These are phyloP conservation scores for Rutilus rutilus DNA, from an alignment of 2,113 vertebrate species.

Conservation along the genomic window DNA sequence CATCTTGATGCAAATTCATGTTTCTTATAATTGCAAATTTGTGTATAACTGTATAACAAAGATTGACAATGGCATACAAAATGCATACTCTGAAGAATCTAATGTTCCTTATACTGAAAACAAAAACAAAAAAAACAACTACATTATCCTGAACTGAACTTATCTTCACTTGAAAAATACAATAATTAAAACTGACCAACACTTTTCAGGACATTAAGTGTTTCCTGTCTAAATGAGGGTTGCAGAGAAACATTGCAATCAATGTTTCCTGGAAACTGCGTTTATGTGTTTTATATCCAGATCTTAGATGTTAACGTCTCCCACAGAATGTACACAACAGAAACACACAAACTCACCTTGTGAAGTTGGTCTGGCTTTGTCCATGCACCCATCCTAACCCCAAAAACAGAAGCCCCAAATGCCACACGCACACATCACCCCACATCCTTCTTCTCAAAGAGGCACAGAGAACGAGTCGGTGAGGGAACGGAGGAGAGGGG, in stretches of 20 bases:
- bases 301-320: background rate
- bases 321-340: background rate
- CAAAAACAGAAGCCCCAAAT: constrained; percentile 63
- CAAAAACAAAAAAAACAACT: too few relatives aligned
- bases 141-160: background rate
- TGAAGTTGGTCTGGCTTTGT: constrained; percentile 71
- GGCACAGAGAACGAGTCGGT: constrained; percentile 40
- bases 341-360: constrained; percentile 67
- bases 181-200: constrained; percentile 15
- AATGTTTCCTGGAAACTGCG: background rate
- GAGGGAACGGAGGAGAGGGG: constrained; percentile 53
- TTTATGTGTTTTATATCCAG: background rate
- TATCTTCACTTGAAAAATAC: background rate
- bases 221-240: background rate
- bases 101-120: background rate
- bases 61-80: background rate
- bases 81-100: background rate
- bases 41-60: background rate
- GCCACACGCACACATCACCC: constrained; percentile 61
- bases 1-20: background rate
- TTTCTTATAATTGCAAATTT: background rate
- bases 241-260: background rate
- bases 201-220: background rate
- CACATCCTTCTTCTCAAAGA: constrained; percentile 65
- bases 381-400: constrained; percentile 68